Evolutionary conservation across 23 tunicate genomes (phyloP).

Genomic region (Diplosoma virens): DNA sequence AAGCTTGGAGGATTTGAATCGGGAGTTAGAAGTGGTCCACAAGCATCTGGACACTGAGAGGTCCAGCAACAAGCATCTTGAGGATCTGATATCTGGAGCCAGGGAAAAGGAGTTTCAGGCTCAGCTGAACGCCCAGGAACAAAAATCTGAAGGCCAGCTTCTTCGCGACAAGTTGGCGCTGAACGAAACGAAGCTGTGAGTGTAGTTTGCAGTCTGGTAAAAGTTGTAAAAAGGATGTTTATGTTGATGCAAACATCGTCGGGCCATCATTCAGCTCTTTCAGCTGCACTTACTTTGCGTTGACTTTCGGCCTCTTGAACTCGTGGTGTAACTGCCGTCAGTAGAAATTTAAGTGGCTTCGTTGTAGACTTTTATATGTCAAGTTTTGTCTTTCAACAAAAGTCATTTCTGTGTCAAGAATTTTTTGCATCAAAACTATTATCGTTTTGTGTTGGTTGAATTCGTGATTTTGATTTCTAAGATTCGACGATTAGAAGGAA

Average conservation of each 20-base stretch:
- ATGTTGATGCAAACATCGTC: neutral
- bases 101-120: slow-evolving; percentile 93
- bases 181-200: slow-evolving; percentile 72
- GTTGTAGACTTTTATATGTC: too few species aligned
- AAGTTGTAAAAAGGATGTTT: neutral
- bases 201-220: too few species aligned
- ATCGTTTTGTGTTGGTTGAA: too few species aligned
- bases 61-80: slow-evolving; percentile 69
- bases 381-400: too few species aligned
- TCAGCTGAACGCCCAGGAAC: slow-evolving; percentile 75
- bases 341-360: too few species aligned
- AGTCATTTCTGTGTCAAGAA: too few species aligned
- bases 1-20: slow-evolving; percentile 56
- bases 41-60: slow-evolving; percentile 79
- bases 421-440: too few species aligned
- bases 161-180: slow-evolving; percentile 79
- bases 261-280: neutral
- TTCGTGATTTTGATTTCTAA: too few species aligned
- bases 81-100: slow-evolving; percentile 63
- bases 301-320: too few species aligned
- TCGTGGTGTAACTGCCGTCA: too few species aligned
- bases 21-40: slow-evolving; percentile 72
- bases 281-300: neutral
- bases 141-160: slow-evolving; percentile 59
- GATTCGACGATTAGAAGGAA: too few species aligned